phyloP scores from a whole-genome alignment of 2,113 vertebrate species.

The mouse (Mus musculus) region GRCm39 chr15:79875501-79876000 shows the following conservation, averaged over 20 bases:
- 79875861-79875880: rapidly evolving
- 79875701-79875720: neutral
- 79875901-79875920: neutral
- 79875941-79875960: neutral
- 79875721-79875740: rapidly evolving
- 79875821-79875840: rapidly evolving
- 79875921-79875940: neutral
- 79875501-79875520: neutral
- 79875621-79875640: neutral
- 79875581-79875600: neutral
- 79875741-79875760: neutral
- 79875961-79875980: neutral
- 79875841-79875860: no score
- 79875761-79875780: neutral
- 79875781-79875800: neutral
- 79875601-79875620: neutral
- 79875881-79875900: no score
- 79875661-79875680: neutral
- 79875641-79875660: no score
- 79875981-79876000: neutral
- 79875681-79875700: rapidly evolving
- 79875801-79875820: neutral
- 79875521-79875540: neutral
- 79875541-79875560: neutral
- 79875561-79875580: neutral